Evolutionary conservation across 1,140 invertebrate genomes (phyloP).

Genomic region (Meloidogyne floridensis): DNA sequence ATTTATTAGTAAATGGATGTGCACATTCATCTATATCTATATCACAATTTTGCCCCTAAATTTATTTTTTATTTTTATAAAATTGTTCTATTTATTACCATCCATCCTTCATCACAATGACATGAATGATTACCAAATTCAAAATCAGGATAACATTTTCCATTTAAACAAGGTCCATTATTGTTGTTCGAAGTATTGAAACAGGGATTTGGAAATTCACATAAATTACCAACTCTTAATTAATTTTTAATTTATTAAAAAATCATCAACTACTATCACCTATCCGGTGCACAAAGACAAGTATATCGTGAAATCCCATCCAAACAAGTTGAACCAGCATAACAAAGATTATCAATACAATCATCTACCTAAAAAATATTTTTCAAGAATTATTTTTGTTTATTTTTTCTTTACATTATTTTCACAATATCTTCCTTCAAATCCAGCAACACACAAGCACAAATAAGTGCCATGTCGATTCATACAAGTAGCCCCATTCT

Average conservation of each 20-base stretch:
- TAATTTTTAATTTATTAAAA: constrained; percentile 7
- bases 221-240: constrained; percentile 28
- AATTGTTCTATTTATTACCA: constrained; percentile 7
- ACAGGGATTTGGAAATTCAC: constrained; percentile 47
- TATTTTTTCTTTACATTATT: constrained; percentile 28
- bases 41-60: constrained; percentile 90
- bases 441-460: constrained; percentile 83
- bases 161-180: constrained; percentile 28
- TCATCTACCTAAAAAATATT: constrained; percentile 36
- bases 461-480: constrained; percentile 87
- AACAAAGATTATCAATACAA: constrained; percentile 45
- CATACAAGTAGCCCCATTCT: constrained; percentile 82
- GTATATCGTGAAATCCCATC: constrained; percentile 93
- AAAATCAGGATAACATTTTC: constrained; percentile 27
- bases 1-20: constrained; percentile 4
- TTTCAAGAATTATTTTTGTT: neutral
- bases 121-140: constrained; percentile 35
- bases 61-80: constrained; percentile 35
- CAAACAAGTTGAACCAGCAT: constrained; percentile 87
- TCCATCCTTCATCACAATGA: constrained; percentile 36
- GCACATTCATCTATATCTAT: constrained; percentile 78
- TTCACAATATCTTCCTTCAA: constrained; percentile 72
- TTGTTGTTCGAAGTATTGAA: constrained; percentile 3
- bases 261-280: constrained; percentile 16
- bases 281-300: constrained; percentile 90